These are phyloP conservation scores for Clinocottus analis DNA, from an alignment of 2,113 vertebrate genomes.

Conservation along the genomic window DNA sequence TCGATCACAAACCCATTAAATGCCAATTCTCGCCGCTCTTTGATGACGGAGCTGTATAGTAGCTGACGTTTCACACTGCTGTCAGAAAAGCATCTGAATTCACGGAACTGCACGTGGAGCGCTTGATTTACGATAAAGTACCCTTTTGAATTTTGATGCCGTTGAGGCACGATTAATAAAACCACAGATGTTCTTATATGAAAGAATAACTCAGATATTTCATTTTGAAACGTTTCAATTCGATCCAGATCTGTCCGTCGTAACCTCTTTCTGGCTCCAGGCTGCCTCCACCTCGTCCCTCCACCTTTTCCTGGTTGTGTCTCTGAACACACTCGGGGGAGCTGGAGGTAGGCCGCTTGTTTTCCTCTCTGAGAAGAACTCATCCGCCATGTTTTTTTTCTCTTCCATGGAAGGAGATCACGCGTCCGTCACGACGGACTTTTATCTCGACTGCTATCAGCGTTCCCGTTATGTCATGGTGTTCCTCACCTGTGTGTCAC, in stretches of 20 bases:
- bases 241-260: slow-evolving; percentile 31
- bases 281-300: slow-evolving; percentile 11
- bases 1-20: slow-evolving; percentile 46
- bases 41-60: slow-evolving; percentile 9
- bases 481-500: slow-evolving; percentile 1
- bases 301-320: background rate
- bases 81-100: slow-evolving; percentile 12
- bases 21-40: slow-evolving; percentile 8
- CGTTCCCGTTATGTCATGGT: background rate
- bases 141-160: background rate
- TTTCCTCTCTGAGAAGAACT: slow-evolving; percentile 18
- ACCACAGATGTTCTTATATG: slow-evolving; percentile 40
- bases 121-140: slow-evolving; percentile 16
- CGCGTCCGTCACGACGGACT: slow-evolving; percentile 7
- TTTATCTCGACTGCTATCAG: slow-evolving; percentile 21
- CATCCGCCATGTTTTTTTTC: slow-evolving; percentile 20
- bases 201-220: slow-evolving; percentile 38
- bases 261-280: background rate
- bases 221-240: slow-evolving; percentile 30
- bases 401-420: slow-evolving; percentile 24
- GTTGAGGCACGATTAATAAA: slow-evolving; percentile 19
- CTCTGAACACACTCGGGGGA: slow-evolving; percentile 1
- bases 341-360: background rate
- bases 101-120: background rate
- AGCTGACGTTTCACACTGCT: background rate